phyloP scores from a whole-genome alignment of 2,113 vertebrate genomes.

The Herpailurus yagouaroundi region DNA sequence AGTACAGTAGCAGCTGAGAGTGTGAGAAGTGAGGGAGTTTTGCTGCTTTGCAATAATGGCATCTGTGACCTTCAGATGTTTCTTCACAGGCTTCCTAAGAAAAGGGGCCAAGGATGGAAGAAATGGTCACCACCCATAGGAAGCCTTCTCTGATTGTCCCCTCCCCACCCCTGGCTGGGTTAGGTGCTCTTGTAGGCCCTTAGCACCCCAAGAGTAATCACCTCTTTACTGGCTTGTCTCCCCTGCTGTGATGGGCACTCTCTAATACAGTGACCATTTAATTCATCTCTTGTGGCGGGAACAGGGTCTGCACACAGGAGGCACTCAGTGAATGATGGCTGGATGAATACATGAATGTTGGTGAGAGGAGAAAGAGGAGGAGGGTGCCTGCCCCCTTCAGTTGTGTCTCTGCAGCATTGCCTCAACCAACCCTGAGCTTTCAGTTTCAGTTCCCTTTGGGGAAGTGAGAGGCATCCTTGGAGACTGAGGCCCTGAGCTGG shows the following conservation, averaged over 20 bases:
- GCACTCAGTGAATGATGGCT: neutral
- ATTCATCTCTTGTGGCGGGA: neutral
- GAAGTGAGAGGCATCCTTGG: neutral
- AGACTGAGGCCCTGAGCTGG: neutral
- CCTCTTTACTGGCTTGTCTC: neutral
- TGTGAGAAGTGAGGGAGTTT: neutral
- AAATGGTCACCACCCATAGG: neutral
- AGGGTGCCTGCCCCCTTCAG: neutral
- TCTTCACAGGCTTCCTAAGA: neutral
- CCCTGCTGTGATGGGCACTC: neutral
- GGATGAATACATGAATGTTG: too few relatives aligned
- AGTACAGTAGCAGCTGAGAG: neutral
- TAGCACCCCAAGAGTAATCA: rapidly evolving
- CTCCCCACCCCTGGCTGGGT: rapidly evolving
- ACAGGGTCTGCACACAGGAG: neutral
- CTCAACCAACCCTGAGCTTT: neutral
- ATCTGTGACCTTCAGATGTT: neutral
- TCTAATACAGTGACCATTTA: neutral
- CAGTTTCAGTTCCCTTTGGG: neutral
- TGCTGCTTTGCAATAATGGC: neutral
- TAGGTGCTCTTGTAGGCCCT: neutral
- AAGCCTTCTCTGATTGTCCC: neutral
- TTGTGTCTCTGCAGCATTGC: neutral
- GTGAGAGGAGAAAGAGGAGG: neutral
- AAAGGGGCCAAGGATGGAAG: neutral